Conservation (phyloP, 2,888 invertebrate genomes). For the Caenorhabditis wallacei region DNA sequence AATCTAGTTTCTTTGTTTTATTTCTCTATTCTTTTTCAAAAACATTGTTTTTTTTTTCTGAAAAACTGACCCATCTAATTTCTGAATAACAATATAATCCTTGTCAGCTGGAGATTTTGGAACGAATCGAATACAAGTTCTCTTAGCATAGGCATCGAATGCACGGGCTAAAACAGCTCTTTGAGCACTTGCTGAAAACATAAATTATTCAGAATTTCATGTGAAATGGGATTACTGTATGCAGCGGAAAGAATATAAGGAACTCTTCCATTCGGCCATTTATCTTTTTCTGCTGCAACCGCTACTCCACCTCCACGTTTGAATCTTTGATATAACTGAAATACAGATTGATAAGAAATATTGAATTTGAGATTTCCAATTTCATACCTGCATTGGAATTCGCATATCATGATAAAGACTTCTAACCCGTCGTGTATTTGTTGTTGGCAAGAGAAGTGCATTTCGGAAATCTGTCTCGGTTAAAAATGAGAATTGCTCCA, state of each 20-base stretch:
- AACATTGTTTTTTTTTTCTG: not conserved
- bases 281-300: constrained; percentile 78
- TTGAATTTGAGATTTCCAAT: no score
- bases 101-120: constrained; percentile 85
- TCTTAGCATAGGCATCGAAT: constrained; percentile 86
- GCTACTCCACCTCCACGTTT: constrained; percentile 80
- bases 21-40: not conserved
- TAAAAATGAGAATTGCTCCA: constrained; percentile 68
- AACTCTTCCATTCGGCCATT: constrained; percentile 82
- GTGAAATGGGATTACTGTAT: constrained; percentile 73
- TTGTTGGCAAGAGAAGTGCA: constrained; percentile 64
- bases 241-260: constrained; percentile 81
- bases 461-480: constrained; percentile 75
- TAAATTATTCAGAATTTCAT: not conserved
- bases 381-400: constrained; percentile 41
- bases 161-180: constrained; percentile 85
- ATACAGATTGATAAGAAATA: not conserved
- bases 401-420: constrained; percentile 69
- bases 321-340: constrained; percentile 70
- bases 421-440: constrained; percentile 42
- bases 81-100: constrained; percentile 86
- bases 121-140: constrained; percentile 87
- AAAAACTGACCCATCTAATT: constrained; percentile 81
- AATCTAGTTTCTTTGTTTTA: not conserved
- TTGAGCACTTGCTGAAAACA: constrained; percentile 75